A percentile compares a stretch with the other conserved stretches of the same genome.
Evolutionary conservation across 2,113 vertebrate species (phyloP).

Genomic region (Notarius quadriscutis): DNA sequence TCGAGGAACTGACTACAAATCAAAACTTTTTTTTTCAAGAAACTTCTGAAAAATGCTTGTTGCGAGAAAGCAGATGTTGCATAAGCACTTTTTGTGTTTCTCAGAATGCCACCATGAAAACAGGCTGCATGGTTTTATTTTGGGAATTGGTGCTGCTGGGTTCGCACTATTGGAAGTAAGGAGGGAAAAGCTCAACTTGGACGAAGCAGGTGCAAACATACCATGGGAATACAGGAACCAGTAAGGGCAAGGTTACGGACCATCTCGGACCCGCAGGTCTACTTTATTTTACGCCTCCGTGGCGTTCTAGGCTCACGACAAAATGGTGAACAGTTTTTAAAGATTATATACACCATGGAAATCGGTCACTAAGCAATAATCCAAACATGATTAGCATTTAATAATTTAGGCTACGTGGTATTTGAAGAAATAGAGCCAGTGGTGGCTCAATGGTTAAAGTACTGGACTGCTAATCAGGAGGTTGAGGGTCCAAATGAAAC

Average conservation of each 20-base stretch:
- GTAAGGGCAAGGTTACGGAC: not conserved
- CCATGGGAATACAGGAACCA: not conserved
- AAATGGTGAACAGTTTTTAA: not conserved
- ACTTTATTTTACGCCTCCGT: too few species aligned
- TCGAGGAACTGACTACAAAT: conserved; percentile 36
- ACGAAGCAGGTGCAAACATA: not conserved
- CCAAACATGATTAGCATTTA: not conserved
- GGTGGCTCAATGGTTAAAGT: not conserved
- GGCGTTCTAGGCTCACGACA: not conserved
- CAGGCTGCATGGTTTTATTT: conserved; percentile 25
- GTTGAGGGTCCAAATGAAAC: not conserved
- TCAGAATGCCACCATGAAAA: conserved; percentile 28
- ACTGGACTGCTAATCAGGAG: not conserved
- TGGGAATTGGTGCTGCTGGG: conserved; percentile 16
- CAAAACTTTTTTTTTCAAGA: conserved; percentile 3
- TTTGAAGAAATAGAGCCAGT: not conserved
- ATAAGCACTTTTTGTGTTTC: conserved; percentile 43
- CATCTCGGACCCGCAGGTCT: not conserved
- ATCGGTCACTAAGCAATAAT: not conserved
- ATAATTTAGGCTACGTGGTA: not conserved
- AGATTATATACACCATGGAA: not conserved
- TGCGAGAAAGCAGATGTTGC: not conserved
- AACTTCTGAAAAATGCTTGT: not conserved
- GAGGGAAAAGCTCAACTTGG: not conserved
- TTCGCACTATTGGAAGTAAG: not conserved